Evolutionary conservation across 2,797 vertebrate genomes (phyloP).

Genomic region (Melanotaenia boesemani): DNA sequence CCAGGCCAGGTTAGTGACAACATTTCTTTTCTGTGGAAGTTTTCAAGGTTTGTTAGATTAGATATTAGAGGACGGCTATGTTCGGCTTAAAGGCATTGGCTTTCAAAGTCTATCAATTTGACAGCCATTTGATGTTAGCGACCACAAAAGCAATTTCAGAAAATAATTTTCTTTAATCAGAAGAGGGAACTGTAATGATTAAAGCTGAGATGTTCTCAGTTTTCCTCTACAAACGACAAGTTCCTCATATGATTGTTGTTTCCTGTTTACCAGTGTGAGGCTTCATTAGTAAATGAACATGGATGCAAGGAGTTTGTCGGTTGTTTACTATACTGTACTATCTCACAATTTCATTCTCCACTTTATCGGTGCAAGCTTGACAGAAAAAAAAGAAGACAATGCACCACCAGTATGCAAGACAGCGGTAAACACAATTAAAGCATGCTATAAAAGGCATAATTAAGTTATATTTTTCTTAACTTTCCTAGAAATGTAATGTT

Average conservation of each 20-base stretch:
- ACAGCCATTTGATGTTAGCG: neutral
- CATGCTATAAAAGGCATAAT: slow-evolving; percentile 31
- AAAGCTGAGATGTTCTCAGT: neutral
- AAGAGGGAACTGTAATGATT: neutral
- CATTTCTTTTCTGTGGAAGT: slow-evolving; percentile 6
- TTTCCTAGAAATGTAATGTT: slow-evolving; percentile 18
- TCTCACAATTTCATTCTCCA: slow-evolving; percentile 37
- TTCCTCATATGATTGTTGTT: slow-evolving; percentile 22
- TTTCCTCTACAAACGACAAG: slow-evolving; percentile 17
- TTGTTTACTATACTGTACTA: slow-evolving; percentile 43
- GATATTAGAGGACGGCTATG: neutral
- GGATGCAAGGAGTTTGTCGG: slow-evolving; percentile 33
- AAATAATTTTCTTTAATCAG: neutral
- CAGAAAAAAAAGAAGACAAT: slow-evolving; percentile 23
- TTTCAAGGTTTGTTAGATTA: neutral
- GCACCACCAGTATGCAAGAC: slow-evolving; percentile 4
- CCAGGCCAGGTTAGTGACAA: slow-evolving; percentile 89
- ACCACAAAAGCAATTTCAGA: neutral
- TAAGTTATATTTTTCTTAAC: slow-evolving; percentile 24
- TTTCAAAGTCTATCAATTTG: neutral
- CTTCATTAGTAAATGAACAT: slow-evolving; percentile 41
- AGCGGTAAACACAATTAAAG: slow-evolving; percentile 55
- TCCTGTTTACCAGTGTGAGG: slow-evolving; percentile 23
- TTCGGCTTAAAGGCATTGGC: slow-evolving; percentile 2
- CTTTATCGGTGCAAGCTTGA: slow-evolving; percentile 43